Base-by-base conservation (phyloP, 1,140 invertebrate genomes). In the Pseudomyrmex gracilis region DNA sequence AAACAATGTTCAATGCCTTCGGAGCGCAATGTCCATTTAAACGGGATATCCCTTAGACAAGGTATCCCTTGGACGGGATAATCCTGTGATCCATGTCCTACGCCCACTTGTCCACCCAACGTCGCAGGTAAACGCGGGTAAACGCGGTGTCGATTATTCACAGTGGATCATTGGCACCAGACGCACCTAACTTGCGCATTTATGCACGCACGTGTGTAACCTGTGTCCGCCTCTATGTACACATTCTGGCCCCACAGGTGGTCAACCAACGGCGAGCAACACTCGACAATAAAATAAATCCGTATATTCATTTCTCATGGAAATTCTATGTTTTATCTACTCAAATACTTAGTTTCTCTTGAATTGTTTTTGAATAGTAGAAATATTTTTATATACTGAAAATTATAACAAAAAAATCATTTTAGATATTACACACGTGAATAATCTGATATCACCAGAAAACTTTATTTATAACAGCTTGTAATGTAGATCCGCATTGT, bases 121-220 rank as follows among this genome's bases (percentile, higher is more conserved):
- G 53, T 53, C 70, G 49, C 82, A 63, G 77, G 84, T 87, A 86
- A 89, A 89, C 84, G 61, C 68, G 82, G 53, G 15, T 82, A 83
- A 89, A 83, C 76, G 58, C 66, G 51, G 34, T 77, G 83, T 78
- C 88, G 85, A 90, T 89, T 89, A 87, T 89, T 89, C 88, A 83
- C 82, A 90, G 70, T 15, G 80, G 58, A 82, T 85, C 77, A 71
- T 83, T 74, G 82, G 45, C 82, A 71, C 76, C 53, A 45, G 66
- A 60, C 66, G 45, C 53, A 49, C 45, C 57, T 61, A 74, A 55
- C 67, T 13, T 61, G 73, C 58, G 12, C 60, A 76, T 70, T 80
- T 80, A 80, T 61, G 64, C 51, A 58, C 49, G 64, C 74, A 47
- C 45, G 7, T 24, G 20, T 57, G n/a, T 34, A 78, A 24, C 66